phyloP scores from a whole-genome alignment of 2,888 invertebrate species.

The Agrochola macilenta region DNA sequence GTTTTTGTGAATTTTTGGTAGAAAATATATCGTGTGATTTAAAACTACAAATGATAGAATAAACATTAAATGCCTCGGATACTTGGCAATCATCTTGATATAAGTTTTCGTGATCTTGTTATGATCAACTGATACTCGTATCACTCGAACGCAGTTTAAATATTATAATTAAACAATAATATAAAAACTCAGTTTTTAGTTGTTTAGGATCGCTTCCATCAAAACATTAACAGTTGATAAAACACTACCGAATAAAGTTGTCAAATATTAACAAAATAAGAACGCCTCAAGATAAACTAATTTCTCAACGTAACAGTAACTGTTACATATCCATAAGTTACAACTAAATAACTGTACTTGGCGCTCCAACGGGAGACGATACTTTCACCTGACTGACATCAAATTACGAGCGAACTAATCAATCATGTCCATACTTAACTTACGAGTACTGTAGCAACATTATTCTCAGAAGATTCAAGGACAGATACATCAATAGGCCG shows the following conservation, averaged over 20 bases:
- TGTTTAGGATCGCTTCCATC: not conserved
- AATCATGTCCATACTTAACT: conserved; percentile 35
- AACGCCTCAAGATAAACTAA: conserved; percentile 19
- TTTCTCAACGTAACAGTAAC: conserved; percentile 29
- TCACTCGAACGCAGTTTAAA: not conserved
- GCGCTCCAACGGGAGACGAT: conserved; percentile 37
- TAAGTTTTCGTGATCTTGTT: no score
- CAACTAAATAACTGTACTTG: conserved; percentile 44
- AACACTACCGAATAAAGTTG: not conserved
- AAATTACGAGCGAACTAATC: conserved; percentile 49
- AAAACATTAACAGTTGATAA: not conserved
- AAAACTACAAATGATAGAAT: not conserved
- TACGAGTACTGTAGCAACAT: conserved; percentile 11
- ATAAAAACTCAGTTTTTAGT: not conserved
- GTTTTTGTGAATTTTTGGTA: not conserved
- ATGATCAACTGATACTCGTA: no score
- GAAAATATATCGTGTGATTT: not conserved
- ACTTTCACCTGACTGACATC: conserved; percentile 54
- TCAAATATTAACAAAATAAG: not conserved
- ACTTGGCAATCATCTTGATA: no score
- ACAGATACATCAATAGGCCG: conserved; percentile 16
- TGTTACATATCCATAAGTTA: conserved; percentile 44
- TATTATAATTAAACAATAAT: no score
- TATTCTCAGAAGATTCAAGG: conserved; percentile 27
- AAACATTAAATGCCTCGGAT: not conserved